Evolutionary conservation across 2,797 vertebrate species (phyloP).

Genomic region (Chaenodraco wilsoni): DNA sequence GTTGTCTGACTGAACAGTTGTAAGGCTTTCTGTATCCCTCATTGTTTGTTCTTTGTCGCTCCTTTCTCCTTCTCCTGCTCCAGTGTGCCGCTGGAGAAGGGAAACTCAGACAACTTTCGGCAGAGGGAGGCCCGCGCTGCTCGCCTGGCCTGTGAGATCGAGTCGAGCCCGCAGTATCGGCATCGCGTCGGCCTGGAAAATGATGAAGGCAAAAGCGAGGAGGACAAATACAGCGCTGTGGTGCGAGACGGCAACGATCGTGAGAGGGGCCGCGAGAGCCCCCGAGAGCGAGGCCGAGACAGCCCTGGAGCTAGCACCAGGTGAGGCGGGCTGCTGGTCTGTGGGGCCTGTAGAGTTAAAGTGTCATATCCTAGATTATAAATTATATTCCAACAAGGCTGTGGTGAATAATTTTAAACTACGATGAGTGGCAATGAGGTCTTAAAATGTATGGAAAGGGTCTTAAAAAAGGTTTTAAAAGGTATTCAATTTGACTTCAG

Average conservation of each 20-base stretch:
- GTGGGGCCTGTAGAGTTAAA: background rate
- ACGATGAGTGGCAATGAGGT: too few relatives aligned
- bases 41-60: background rate
- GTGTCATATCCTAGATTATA: too few relatives aligned
- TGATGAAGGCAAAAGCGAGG: conserved; percentile 90
- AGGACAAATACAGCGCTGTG: conserved; percentile 92
- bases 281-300: conserved; percentile 82
- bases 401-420: too few relatives aligned
- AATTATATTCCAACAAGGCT: background rate
- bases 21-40: background rate
- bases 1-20: background rate
- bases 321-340: conserved; percentile 40
- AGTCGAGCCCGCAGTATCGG: conserved; percentile 91
- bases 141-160: conserved; percentile 91
- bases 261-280: conserved; percentile 74
- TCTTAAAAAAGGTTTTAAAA: too few relatives aligned
- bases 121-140: conserved; percentile 90
- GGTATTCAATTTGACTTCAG: too few relatives aligned
- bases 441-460: too few relatives aligned
- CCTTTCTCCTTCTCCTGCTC: background rate
- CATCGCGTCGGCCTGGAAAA: conserved; percentile 89
- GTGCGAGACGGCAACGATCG: conserved; percentile 79
- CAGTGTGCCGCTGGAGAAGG: conserved; percentile 91
- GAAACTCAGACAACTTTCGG: conserved; percentile 88
- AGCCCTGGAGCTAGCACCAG: conserved; percentile 82